Evolutionary conservation across 2,797 vertebrate genomes (phyloP).

Genomic region (Silurus lanzhouensis): DNA sequence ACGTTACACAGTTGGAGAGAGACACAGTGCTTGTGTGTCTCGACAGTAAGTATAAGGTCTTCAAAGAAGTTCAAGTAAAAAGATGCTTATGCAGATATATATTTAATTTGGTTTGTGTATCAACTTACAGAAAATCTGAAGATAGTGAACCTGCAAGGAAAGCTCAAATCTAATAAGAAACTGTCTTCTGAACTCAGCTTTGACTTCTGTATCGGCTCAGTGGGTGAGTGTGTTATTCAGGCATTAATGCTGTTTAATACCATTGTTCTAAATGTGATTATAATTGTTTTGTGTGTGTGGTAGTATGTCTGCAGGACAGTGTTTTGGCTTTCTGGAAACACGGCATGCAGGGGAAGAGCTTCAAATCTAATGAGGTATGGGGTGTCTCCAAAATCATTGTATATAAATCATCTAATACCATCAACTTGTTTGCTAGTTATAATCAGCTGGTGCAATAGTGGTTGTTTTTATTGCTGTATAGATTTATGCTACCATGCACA

Average conservation of each 20-base stretch:
- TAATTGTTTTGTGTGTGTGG: conserved; percentile 42
- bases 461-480: not conserved
- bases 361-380: conserved; percentile 94
- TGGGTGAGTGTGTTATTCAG: conserved; percentile 78
- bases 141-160: conserved; percentile 97
- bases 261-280: conserved; percentile 1
- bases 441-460: not conserved
- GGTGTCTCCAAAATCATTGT: not conserved
- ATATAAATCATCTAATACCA: too few species aligned
- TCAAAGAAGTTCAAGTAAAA: not conserved
- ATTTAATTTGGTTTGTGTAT: conserved; percentile 22
- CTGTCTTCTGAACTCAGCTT: conserved; percentile 97
- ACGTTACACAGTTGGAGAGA: conserved; percentile 95
- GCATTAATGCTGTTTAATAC: not conserved
- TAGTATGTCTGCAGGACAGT: conserved; percentile 98
- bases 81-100: not conserved
- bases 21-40: conserved; percentile 97
- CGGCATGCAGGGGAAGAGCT: conserved; percentile 98
- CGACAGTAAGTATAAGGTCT: conserved; percentile 84
- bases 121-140: conserved; percentile 82
- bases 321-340: conserved; percentile 99
- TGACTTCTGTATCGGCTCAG: conserved; percentile 93
- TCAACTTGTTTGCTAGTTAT: too few species aligned
- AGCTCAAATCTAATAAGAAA: conserved; percentile 96
- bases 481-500: not conserved